These are phyloP conservation scores for Artemia sp. DNA, from an alignment of 2,888 invertebrate species.

Conservation along the genomic window DNA sequence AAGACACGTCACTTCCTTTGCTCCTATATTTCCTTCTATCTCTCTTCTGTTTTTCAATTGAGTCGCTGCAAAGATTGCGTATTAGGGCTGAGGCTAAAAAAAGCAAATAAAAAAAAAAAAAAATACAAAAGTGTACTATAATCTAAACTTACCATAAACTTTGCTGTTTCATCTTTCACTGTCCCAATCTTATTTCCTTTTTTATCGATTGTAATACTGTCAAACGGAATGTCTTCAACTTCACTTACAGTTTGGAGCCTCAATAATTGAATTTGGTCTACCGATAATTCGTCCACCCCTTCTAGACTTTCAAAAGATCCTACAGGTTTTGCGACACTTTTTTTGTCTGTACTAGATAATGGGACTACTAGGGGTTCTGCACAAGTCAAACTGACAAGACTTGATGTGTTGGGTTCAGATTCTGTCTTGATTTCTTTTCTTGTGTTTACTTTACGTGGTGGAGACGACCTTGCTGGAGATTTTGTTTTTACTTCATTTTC, in stretches of 20 bases:
- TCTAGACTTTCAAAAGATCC: conserved; percentile 23
- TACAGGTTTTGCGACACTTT: neutral
- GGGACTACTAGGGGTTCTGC: conserved; percentile 8
- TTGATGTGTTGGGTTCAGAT: neutral
- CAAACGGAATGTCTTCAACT: conserved; percentile 25
- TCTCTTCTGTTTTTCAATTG: too few species aligned
- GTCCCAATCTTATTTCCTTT: neutral
- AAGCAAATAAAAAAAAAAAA: too few species aligned
- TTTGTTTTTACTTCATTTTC: neutral
- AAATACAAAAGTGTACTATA: too few species aligned
- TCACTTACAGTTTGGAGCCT: conserved; percentile 25
- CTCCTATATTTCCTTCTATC: too few species aligned
- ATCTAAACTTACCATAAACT: too few species aligned
- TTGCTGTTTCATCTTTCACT: too few species aligned
- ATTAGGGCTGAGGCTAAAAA: too few species aligned
- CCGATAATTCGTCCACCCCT: conserved; percentile 25
- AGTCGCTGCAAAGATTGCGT: too few species aligned
- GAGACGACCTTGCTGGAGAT: neutral
- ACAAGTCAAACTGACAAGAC: neutral
- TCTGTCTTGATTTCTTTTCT: neutral
- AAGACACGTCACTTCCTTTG: too few species aligned
- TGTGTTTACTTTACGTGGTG: neutral
- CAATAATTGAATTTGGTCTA: conserved; percentile 23
- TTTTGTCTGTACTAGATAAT: neutral
- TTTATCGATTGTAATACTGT: conserved; percentile 1